These are phyloP conservation scores for Hirundo rustica DNA, from an alignment of 2,797 vertebrate species.

Conservation along the genomic window DNA sequence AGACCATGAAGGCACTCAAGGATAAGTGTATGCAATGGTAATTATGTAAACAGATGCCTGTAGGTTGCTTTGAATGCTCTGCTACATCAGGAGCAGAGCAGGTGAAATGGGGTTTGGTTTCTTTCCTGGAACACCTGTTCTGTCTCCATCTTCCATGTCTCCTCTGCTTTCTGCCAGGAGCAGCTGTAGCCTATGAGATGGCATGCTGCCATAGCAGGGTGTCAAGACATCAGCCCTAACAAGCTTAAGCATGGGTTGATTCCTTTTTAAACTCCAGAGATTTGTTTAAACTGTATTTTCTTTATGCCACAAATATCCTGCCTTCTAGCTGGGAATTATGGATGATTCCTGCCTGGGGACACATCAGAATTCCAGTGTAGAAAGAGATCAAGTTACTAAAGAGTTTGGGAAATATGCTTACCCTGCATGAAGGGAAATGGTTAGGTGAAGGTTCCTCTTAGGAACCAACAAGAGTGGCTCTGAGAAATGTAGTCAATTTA, in stretches of 20 bases:
- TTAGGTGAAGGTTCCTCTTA: not conserved
- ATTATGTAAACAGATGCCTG: not conserved
- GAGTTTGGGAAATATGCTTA: not conserved
- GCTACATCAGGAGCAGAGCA: not conserved
- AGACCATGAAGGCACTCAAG: not conserved
- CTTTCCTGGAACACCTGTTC: not conserved
- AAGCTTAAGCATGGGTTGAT: not conserved
- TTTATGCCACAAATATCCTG: not conserved
- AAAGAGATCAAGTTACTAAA: not conserved
- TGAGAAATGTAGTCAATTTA: not conserved
- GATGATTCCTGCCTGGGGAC: not conserved
- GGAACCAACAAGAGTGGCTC: not conserved
- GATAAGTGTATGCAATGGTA: not conserved
- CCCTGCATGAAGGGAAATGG: not conserved
- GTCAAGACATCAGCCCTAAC: fast-evolving
- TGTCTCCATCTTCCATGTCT: too few relatives aligned
- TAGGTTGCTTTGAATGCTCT: not conserved
- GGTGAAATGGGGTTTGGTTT: not conserved
- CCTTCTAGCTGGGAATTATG: not conserved
- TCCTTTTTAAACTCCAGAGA: not conserved
- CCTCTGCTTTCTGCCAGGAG: not conserved
- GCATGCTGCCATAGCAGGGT: not conserved
- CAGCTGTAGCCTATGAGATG: not conserved
- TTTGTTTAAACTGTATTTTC: not conserved
- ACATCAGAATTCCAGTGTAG: not conserved